Evolutionary conservation across 2,797 vertebrate genomes (phyloP).

Genomic region (Intellagama lesueurii): DNA sequence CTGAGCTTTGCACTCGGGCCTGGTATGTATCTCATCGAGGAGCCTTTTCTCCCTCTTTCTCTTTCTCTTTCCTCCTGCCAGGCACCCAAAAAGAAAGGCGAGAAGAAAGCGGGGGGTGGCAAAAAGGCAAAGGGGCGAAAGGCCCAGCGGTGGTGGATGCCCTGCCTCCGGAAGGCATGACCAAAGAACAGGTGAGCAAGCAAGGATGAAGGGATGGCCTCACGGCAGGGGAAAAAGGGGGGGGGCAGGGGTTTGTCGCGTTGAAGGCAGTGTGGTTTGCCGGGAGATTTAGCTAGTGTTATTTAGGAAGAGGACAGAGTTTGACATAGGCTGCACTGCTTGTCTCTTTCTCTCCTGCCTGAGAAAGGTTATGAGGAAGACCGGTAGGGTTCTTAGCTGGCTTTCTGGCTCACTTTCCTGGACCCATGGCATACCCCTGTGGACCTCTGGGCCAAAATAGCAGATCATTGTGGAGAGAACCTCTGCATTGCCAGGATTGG

Average conservation of each 20-base stretch:
- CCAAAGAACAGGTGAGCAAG: slow-evolving; percentile 84
- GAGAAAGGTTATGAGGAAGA: neutral
- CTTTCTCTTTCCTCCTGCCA: slow-evolving; percentile 34
- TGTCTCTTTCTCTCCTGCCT: neutral
- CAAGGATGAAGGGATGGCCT: neutral
- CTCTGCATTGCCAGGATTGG: no score
- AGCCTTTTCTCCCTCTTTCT: neutral
- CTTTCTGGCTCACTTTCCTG: neutral
- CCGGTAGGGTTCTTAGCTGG: neutral
- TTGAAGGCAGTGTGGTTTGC: neutral
- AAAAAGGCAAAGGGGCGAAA: slow-evolving; percentile 76
- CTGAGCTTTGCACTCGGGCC: no score
- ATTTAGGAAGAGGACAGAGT: neutral
- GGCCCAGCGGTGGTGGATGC: slow-evolving; percentile 71
- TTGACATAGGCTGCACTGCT: neutral
- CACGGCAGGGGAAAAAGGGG: no score
- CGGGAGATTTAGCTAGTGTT: no score
- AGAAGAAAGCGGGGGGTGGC: slow-evolving; percentile 59
- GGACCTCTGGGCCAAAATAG: neutral
- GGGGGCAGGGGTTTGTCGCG: neutral
- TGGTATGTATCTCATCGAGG: no score
- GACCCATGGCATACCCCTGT: no score
- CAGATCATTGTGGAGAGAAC: no score
- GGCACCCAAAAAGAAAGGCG: slow-evolving; percentile 83
- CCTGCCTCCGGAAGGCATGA: slow-evolving; percentile 80